Conservation (phyloP, 2,888 invertebrate genomes). For the Kuschelorhynchus macadamiae region DNA sequence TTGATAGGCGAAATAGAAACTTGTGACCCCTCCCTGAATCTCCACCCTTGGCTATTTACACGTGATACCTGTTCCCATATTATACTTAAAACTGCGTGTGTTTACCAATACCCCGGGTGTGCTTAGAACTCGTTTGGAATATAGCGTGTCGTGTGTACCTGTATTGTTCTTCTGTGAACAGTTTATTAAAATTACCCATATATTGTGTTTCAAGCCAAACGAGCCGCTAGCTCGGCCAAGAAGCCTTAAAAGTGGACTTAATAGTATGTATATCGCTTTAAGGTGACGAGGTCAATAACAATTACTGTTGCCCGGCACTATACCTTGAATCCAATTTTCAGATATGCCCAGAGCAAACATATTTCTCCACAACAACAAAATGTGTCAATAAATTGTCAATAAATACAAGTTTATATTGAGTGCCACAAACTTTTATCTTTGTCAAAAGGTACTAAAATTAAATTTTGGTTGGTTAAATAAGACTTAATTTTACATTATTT, state of each 20-base stretch:
- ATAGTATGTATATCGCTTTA: background rate
- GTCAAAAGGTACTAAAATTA: too few species aligned
- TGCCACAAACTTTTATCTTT: too few species aligned
- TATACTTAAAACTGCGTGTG: slow-evolving; percentile 29
- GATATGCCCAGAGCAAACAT: too few species aligned
- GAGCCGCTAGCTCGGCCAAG: background rate
- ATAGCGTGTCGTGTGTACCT: slow-evolving; percentile 21
- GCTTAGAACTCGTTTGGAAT: slow-evolving; percentile 23
- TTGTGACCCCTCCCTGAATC: slow-evolving; percentile 4
- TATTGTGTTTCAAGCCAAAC: slow-evolving; percentile 23
- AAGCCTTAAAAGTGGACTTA: background rate
- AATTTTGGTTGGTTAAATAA: too few species aligned
- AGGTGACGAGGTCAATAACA: background rate
- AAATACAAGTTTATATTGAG: too few species aligned
- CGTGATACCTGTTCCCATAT: slow-evolving; percentile 36
- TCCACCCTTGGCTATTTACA: slow-evolving; percentile 32
- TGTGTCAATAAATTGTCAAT: too few species aligned
- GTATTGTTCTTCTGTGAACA: slow-evolving; percentile 13
- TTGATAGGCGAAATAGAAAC: slow-evolving; percentile 16
- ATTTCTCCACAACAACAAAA: too few species aligned
- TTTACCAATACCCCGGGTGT: slow-evolving; percentile 37
- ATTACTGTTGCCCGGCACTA: background rate
- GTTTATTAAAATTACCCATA: slow-evolving; percentile 21
- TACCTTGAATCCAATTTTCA: too few species aligned
- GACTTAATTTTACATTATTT: too few species aligned